Conservation (phyloP, 2,113 vertebrate genomes). For the Neodon shergylaensis region DNA sequence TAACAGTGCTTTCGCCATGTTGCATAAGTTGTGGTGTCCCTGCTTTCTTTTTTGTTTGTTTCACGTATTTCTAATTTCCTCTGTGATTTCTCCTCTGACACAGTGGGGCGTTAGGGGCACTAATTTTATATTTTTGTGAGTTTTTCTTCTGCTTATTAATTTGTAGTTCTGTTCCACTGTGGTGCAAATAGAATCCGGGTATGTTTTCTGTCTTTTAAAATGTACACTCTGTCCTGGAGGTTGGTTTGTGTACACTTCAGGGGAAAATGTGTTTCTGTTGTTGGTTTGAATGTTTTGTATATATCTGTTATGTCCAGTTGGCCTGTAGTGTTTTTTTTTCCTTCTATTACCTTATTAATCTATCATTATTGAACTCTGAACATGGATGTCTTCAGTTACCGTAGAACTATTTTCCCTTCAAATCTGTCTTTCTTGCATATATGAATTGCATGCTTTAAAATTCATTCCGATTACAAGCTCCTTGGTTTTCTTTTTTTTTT, state of each 20-base stretch:
- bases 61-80: background rate
- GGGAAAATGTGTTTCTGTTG: background rate
- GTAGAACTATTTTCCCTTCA: background rate
- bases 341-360: background rate
- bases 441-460: background rate
- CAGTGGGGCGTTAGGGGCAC: background rate
- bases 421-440: background rate
- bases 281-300: background rate
- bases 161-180: constrained; percentile 4
- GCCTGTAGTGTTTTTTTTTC: background rate
- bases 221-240: background rate
- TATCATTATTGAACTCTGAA: background rate
- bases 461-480: background rate
- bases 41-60: background rate
- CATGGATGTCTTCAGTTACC: background rate
- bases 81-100: constrained; percentile 4
- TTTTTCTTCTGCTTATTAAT: background rate
- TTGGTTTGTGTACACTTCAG: background rate
- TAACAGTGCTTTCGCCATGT: background rate
- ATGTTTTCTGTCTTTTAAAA: background rate
- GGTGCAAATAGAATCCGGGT: constrained; percentile 2
- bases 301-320: background rate
- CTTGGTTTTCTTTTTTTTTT: background rate
- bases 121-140: background rate
- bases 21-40: background rate